Conservation (phyloP, 2,888 invertebrate species). For the Megamerina dolium region DNA sequence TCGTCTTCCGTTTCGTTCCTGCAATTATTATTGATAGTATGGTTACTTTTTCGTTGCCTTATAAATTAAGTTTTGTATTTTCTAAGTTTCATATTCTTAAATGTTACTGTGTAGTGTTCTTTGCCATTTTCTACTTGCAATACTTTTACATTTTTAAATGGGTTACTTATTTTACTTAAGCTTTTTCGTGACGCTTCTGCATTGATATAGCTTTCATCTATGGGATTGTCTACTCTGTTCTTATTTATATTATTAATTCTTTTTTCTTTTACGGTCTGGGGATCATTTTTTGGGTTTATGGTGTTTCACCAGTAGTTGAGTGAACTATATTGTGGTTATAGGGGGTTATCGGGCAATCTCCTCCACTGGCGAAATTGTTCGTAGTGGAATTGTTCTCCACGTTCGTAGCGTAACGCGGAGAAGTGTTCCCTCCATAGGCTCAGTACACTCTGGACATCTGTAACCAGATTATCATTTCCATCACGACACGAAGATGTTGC, state of each 20-base stretch:
- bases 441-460: too few species aligned
- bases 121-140: constrained; percentile 4
- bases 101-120: constrained; percentile 5
- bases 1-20: too few species aligned
- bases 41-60: constrained; percentile 5
- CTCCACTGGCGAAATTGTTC: too few species aligned
- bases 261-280: too few species aligned
- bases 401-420: too few species aligned
- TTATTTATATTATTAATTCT: constrained; percentile 8
- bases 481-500: too few species aligned
- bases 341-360: too few species aligned
- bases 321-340: constrained; percentile 10
- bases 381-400: background rate
- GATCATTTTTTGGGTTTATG: too few species aligned
- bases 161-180: constrained; percentile 8
- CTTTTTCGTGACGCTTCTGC: constrained; percentile 11
- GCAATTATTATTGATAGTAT: too few species aligned
- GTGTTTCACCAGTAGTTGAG: constrained; percentile 8
- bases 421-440: too few species aligned
- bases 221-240: constrained; percentile 4
- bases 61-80: constrained; percentile 3
- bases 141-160: constrained; percentile 6
- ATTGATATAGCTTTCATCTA: constrained; percentile 10
- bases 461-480: too few species aligned
- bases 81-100: constrained; percentile 2